phyloP scores from a whole-genome alignment of 2,797 vertebrate species.

The Arnoldichthys spilopterus region DNA sequence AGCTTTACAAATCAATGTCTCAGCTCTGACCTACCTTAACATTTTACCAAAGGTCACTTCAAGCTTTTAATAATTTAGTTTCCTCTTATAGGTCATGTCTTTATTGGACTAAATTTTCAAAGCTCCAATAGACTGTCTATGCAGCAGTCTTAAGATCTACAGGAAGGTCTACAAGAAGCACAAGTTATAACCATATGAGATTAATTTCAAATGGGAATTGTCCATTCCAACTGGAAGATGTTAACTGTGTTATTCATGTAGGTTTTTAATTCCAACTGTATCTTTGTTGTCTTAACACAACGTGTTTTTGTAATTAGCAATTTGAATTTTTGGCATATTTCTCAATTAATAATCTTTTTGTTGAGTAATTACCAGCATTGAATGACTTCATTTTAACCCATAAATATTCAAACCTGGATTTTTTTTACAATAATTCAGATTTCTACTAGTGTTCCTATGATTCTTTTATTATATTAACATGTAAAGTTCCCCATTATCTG shows the following conservation, averaged over 20 bases:
- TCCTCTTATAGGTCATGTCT: slow-evolving; percentile 16
- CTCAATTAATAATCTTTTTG: neutral
- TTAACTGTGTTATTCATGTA: neutral
- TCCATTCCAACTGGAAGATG: neutral
- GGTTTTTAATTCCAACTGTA: no score
- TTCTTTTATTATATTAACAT: no score
- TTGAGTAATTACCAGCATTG: no score
- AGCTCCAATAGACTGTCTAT: neutral
- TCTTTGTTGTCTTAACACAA: neutral
- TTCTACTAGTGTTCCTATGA: no score
- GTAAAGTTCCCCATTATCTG: no score
- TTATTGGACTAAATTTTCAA: neutral
- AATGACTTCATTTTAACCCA: no score
- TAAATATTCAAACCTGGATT: no score
- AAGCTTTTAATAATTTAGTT: slow-evolving; percentile 29
- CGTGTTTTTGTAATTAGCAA: neutral
- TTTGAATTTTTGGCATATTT: neutral
- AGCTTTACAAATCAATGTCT: slow-evolving; percentile 6
- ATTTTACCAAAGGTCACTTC: slow-evolving; percentile 13
- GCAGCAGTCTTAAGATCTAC: neutral
- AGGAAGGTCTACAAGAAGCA: neutral
- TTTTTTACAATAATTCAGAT: no score
- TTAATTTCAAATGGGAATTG: neutral
- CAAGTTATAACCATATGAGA: neutral
- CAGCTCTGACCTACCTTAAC: neutral